Percentiles rank a stretch among this genome's conserved stretches.
Evolutionary conservation across 2,888 invertebrate genomes (phyloP).

Genomic region (Parnassius glacialis): DNA sequence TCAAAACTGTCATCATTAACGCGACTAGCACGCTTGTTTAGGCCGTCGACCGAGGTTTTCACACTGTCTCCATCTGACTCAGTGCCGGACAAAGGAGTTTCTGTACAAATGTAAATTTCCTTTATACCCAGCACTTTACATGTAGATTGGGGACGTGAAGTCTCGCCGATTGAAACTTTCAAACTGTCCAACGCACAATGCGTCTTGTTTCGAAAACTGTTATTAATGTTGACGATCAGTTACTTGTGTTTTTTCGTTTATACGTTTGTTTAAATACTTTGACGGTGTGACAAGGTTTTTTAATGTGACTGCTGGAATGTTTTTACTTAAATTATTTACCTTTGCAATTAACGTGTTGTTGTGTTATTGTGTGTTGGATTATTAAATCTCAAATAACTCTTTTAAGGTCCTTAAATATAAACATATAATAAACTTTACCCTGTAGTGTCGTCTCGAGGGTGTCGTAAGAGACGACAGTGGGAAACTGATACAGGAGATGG

Average conservation of each 20-base stretch:
- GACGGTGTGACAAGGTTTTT: conserved; percentile 36
- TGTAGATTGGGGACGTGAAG: conserved; percentile 64
- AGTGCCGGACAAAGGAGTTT: conserved; percentile 58
- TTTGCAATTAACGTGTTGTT: too few relatives aligned
- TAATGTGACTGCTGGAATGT: conserved; percentile 5
- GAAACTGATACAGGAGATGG: too few relatives aligned
- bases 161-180: conserved; percentile 53
- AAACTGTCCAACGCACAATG: conserved; percentile 47
- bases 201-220: conserved; percentile 44
- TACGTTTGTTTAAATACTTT: conserved; percentile 38
- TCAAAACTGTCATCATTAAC: conserved; percentile 43
- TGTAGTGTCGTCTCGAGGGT: too few relatives aligned
- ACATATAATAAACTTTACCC: too few relatives aligned
- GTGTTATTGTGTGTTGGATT: too few relatives aligned
- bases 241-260: conserved; percentile 22
- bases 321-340: conserved; percentile 1
- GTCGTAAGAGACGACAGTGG: too few relatives aligned
- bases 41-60: conserved; percentile 67
- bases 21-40: conserved; percentile 43
- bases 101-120: conserved; percentile 73
- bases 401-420: too few relatives aligned
- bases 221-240: conserved; percentile 47
- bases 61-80: conserved; percentile 57
- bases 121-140: conserved; percentile 64
- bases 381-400: too few relatives aligned